Base-by-base conservation (phyloP, 2,888 invertebrate genomes). In the Hydroisotoma schaefferi region DNA sequence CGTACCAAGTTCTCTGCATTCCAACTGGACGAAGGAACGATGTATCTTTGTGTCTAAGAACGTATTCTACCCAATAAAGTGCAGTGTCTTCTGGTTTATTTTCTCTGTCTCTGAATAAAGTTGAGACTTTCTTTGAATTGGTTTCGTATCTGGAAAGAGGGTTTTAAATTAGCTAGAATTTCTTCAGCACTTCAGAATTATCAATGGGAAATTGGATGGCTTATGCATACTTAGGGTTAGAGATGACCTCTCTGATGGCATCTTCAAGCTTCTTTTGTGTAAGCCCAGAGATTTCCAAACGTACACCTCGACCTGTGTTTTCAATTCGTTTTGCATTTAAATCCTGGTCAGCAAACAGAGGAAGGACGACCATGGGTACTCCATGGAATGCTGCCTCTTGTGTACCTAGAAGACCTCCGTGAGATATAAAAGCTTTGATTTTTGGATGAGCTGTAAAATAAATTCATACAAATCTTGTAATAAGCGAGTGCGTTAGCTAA, bases 341-440 rank as follows among this genome's bases (percentile, higher is more conserved):
- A 51, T 64, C 62, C 47, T 67, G 67, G 27, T 67, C 67, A 8
- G 63, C 70, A 57, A 70, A 72, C 1, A 72, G 46, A 2, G 68
- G 67, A 23, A 70, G 27, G 3, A 58, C 63, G n/a, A 72, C 66
- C 43, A 70, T 29, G 1, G 71, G 71, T 8, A 72, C 62, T 5
- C 66, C 68, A 20, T 61, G 51, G 55, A 60, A 70, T 0, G 68
- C 69, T 1, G 70, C 62, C 28, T 48, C 48, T 15, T 48, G 48
- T n/a, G 48, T 48, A 12, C 52, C 52, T 22, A 63, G 37, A 23
- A 64, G 47, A 6, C 67, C 67, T 5, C 63, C 67, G 20, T 67
- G 67, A 20, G 63, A 61, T n/a, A 72, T 60, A 48, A 72, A 69
- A 6, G 63, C 68, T 8, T 33, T 27, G 2, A 57, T 48, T 25